Evolutionary conservation across 2,797 vertebrate genomes (phyloP).

Genomic region (Ataeniobius toweri): DNA sequence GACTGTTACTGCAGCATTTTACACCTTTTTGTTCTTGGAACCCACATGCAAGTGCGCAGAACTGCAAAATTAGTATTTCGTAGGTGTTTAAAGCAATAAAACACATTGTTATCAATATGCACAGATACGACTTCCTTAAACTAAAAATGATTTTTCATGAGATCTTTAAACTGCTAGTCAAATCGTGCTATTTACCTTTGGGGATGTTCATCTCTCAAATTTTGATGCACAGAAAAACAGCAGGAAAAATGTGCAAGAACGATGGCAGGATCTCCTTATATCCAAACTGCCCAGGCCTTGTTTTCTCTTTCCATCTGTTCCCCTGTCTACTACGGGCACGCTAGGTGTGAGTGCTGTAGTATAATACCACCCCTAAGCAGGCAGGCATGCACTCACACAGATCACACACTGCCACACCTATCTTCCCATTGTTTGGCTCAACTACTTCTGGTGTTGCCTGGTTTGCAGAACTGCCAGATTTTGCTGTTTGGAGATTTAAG

Average conservation of each 20-base stretch:
- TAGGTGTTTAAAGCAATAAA: neutral
- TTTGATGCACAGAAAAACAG: conserved; percentile 8
- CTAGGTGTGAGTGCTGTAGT: conserved; percentile 60
- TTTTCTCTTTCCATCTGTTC: conserved; percentile 59
- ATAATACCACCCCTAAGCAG: conserved; percentile 52
- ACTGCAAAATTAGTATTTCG: neutral
- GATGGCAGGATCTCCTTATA: conserved; percentile 23
- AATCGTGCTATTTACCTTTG: conserved; percentile 55
- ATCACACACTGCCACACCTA: conserved; percentile 29
- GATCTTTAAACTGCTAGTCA: neutral
- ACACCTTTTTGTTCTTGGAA: conserved; percentile 2
- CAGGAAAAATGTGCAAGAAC: conserved; percentile 3
- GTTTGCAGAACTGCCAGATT: conserved; percentile 53
- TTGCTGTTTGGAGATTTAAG: conserved; percentile 43
- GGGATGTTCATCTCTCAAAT: conserved; percentile 22
- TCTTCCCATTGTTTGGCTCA: conserved; percentile 33
- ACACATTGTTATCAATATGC: conserved; percentile 10
- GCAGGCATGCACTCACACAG: conserved; percentile 40
- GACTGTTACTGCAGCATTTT: conserved; percentile 54
- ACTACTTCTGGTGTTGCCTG: conserved; percentile 35
- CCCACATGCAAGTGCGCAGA: conserved; percentile 1
- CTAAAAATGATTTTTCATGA: neutral
- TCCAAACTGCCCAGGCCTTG: conserved; percentile 32
- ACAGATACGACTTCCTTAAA: neutral
- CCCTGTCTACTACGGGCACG: conserved; percentile 55